Base-by-base conservation (phyloP, 2,797 vertebrate species). In the Rachycentron canadum region DNA sequence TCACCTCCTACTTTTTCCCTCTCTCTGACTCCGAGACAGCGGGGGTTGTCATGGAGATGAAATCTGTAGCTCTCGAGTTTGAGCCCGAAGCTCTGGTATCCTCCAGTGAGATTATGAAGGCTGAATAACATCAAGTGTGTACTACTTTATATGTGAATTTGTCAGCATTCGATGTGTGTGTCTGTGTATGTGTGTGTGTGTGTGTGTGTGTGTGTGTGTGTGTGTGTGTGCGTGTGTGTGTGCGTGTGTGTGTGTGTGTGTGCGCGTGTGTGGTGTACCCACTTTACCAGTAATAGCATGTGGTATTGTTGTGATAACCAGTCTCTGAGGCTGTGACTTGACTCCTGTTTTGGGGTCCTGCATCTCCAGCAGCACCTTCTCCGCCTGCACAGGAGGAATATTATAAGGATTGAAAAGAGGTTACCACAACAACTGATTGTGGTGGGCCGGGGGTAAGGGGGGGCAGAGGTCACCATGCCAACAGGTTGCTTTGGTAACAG, bases 351-450 rank as follows among this genome's bases (percentile, higher is more conserved):
- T 95, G 2, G 96, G 95, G 81, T 95, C 96, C 94, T 99, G 98
- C 98, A 99, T 99, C 93, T 99, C 97, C 92, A 98, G 92, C 87
- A 99, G 85, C 2, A 98, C 92, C 0, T 90, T 86, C 86, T 99
- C 98, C 0, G 97, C 95, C 98, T 99, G 94, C 14, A 67, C 23
- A 2, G 43, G 7, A 65, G 28, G 11, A 63, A 69, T 12, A 64
- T 6, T 1, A 47, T 9, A 34, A n/a, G 25, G 12, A 43, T 61
- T 43, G 71, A 77, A 36, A 73, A 30, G 55, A 43, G 8, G 81
- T 85, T 66, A 81, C 72, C 58, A 63, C 30, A 45, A 65, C 77
- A 68, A 71, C 76, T 26, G 67, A 59, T 52, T 47, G 58, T 30
- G 10, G 19, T 40, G 49, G 38, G 12, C 7, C 25, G 45, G 4